phyloP scores from a whole-genome alignment of 2,797 vertebrate genomes.

The Nyctalus aviator region DNA sequence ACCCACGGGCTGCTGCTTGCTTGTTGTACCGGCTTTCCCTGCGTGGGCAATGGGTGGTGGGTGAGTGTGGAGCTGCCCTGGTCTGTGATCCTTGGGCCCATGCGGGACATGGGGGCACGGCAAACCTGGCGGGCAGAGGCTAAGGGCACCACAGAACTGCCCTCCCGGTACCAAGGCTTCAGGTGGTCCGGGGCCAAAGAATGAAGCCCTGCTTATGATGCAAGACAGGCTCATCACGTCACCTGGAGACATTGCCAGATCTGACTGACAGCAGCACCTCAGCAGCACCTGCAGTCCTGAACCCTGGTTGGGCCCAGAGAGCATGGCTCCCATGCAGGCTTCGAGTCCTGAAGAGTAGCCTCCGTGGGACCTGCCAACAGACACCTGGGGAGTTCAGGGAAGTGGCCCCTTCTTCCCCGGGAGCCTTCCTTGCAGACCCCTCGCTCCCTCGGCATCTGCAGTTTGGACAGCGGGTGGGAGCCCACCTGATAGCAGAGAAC shows the following conservation, averaged over 20 bases:
- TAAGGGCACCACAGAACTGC: neutral
- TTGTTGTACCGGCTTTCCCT: neutral
- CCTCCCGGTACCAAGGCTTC: neutral
- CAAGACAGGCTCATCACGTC: no score
- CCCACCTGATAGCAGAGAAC: neutral
- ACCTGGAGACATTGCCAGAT: neutral
- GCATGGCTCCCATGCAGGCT: neutral
- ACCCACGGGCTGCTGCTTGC: neutral
- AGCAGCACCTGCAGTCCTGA: neutral
- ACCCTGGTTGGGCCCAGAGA: neutral
- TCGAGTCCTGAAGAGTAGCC: neutral
- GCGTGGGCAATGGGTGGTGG: neutral
- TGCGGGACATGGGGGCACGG: no score
- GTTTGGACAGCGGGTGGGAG: neutral
- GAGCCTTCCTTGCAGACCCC: neutral
- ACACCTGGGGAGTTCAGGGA: neutral
- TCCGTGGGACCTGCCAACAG: accelerated
- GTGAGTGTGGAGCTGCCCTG: neutral
- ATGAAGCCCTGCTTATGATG: neutral
- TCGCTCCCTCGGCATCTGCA: neutral
- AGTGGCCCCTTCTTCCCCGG: neutral
- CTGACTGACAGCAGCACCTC: neutral
- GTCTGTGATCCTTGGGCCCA: neutral
- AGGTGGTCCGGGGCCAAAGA: neutral
- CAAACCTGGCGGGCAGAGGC: neutral